phyloP scores from a whole-genome alignment of 2,797 vertebrate genomes.

The Takifugu rubripes region DNA sequence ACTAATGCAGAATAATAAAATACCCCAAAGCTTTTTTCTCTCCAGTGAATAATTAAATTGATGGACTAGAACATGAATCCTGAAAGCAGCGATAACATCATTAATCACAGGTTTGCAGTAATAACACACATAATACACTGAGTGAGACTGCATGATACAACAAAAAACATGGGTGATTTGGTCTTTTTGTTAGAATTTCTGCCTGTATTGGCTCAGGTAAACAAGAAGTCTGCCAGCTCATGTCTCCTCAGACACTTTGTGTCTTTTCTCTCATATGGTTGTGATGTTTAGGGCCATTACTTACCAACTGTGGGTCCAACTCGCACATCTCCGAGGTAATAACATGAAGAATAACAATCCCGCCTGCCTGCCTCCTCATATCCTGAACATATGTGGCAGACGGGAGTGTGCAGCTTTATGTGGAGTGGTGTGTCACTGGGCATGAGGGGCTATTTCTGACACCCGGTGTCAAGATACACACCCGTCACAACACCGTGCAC shows the following conservation, averaged over 20 bases:
- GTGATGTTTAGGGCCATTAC: constrained; percentile 12
- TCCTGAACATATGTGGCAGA: neutral
- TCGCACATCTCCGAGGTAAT: neutral
- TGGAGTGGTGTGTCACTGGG: constrained; percentile 61
- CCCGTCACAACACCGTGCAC: constrained; percentile 39
- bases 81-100: too few species aligned
- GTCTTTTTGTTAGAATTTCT: neutral
- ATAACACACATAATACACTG: too few species aligned
- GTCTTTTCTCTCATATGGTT: neutral
- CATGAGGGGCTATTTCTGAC: constrained; percentile 70
- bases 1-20: too few species aligned
- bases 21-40: too few species aligned
- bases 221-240: neutral
- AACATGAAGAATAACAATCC: constrained; percentile 21
- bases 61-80: too few species aligned
- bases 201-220: neutral
- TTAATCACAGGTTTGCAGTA: too few species aligned
- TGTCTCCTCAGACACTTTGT: neutral
- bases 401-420: constrained; percentile 29
- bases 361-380: neutral
- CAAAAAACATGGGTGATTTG: too few species aligned
- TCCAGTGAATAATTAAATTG: too few species aligned
- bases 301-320: constrained; percentile 26
- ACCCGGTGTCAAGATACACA: constrained; percentile 67
- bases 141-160: too few species aligned